Evolutionary conservation across 2,113 vertebrate genomes (phyloP).

Genomic region (Limnothrissa miodon): DNA sequence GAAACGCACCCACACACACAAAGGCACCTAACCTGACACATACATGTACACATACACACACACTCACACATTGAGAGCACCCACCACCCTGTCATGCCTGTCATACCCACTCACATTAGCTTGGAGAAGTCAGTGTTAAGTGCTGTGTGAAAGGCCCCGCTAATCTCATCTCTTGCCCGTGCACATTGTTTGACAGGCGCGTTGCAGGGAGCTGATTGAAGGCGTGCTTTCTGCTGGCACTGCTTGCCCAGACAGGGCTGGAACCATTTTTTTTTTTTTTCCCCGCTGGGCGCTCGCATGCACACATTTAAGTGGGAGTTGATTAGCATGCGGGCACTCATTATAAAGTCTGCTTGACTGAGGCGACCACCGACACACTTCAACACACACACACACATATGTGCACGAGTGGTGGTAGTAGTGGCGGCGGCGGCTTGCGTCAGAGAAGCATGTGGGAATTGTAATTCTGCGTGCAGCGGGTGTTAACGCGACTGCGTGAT

Average conservation of each 20-base stretch:
- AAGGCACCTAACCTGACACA: neutral
- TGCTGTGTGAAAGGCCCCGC: slow-evolving; percentile 1
- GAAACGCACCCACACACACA: neutral
- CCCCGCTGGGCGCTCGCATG: neutral
- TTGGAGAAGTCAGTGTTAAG: neutral
- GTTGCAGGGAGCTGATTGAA: neutral
- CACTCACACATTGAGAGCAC: neutral
- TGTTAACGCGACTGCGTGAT: neutral
- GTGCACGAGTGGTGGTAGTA: too few relatives aligned
- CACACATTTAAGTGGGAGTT: neutral
- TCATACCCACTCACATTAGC: neutral
- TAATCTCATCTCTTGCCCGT: neutral
- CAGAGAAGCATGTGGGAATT: neutral
- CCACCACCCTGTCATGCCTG: neutral
- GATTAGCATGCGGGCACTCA: neutral
- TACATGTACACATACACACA: neutral
- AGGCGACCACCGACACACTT: neutral
- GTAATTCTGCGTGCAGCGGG: neutral
- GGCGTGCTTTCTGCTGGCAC: neutral
- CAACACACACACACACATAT: neutral
- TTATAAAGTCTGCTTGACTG: slow-evolving; percentile 4
- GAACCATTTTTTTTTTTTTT: neutral
- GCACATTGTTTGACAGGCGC: neutral
- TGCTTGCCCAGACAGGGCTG: neutral
- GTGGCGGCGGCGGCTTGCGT: neutral